phyloP scores from a whole-genome alignment of 2,888 invertebrate genomes.

The Cylloceria caligata region DNA sequence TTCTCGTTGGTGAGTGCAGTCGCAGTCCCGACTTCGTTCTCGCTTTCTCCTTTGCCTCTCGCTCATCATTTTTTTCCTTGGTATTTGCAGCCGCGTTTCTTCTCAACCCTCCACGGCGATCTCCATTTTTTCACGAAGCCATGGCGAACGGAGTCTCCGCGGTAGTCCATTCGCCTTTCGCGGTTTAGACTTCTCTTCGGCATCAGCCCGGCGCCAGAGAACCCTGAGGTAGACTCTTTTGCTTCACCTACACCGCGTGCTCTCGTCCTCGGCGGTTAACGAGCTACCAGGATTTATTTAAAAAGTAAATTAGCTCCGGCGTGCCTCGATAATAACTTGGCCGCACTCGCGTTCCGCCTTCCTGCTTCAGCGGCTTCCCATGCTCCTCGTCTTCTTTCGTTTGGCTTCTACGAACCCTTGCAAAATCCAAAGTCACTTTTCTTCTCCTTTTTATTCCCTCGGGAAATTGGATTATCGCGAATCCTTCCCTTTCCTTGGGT shows the following conservation, averaged over 20 bases:
- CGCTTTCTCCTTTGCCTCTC: constrained; percentile 14
- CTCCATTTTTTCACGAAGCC: constrained; percentile 63
- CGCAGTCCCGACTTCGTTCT: constrained; percentile 46
- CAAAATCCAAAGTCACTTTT: constrained; percentile 25
- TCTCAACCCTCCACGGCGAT: constrained; percentile 50
- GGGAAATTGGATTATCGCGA: constrained; percentile 65
- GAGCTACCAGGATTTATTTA: constrained; percentile 77
- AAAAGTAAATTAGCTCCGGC: constrained; percentile 76
- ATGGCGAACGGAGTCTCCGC: constrained; percentile 56
- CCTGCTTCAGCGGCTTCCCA: background rate
- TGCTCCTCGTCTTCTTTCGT: background rate
- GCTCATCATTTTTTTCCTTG: constrained; percentile 31
- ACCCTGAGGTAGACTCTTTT: constrained; percentile 52
- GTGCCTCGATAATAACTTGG: constrained; percentile 75
- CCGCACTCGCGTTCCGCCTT: constrained; percentile 36
- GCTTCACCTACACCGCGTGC: constrained; percentile 58
- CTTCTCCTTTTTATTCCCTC: constrained; percentile 44
- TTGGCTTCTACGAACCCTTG: background rate
- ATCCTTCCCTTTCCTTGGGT: constrained; percentile 5
- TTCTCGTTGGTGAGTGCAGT: constrained; percentile 53
- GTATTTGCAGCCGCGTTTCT: constrained; percentile 42
- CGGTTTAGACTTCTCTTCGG: constrained; percentile 38
- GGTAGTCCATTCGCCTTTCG: constrained; percentile 49
- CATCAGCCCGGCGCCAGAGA: constrained; percentile 7
- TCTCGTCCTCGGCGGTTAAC: constrained; percentile 70